Evolutionary conservation across 2,113 vertebrate species (phyloP), one percentile per base, ranked within the genome.

Genomic region (Romanogobio albipinnatus): DNA sequence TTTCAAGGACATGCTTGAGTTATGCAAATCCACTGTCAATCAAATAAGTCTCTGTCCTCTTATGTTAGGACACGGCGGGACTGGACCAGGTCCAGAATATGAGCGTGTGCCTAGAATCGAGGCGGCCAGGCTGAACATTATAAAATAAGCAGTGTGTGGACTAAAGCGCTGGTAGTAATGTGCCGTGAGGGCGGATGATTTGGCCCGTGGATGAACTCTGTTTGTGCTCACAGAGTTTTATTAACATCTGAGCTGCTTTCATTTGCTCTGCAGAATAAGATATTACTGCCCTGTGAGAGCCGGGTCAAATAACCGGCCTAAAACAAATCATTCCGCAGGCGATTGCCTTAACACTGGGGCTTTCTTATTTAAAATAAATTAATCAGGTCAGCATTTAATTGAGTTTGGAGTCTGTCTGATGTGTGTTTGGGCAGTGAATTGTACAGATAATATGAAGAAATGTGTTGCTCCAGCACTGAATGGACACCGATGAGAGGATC

Each of bases 241-340:
- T 81, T 51, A 51, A 22, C 74, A 19, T 64, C 59, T 61, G 78
- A 66, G 61, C 24, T 62, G 76, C 43, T 66, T 64, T 51, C 45
- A 33, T 81, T 66, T 3, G 59, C 9, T 51, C 59, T 19, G 26
- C 26, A 66, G 78, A 76, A 49, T 76, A 76, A 76, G 49, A 76
- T 51, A 49, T 51, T 9, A 76, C 47, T 29, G 73, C 19, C 45
- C 13, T 49, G 47, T 75, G 47, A 76, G 73, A 76, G 73, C 47
- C 1, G 15, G 24, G 73, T 76, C 45, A 76, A 53, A 76, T 29
- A 76, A 53, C 47, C 24, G 3, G 3, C 47, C 45, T 76, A 33
- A 76, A 76, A 76, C 47, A 33, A 76, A 76, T 76, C 45, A 29
- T 24, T 51, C 29, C 13, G 10, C 19, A 19, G 17, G n/a, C 4